Percentiles rank a stretch among this genome's conserved stretches.
phyloP scores from a whole-genome alignment of 2,797 vertebrate genomes.

The Danionella dracula region DNA sequence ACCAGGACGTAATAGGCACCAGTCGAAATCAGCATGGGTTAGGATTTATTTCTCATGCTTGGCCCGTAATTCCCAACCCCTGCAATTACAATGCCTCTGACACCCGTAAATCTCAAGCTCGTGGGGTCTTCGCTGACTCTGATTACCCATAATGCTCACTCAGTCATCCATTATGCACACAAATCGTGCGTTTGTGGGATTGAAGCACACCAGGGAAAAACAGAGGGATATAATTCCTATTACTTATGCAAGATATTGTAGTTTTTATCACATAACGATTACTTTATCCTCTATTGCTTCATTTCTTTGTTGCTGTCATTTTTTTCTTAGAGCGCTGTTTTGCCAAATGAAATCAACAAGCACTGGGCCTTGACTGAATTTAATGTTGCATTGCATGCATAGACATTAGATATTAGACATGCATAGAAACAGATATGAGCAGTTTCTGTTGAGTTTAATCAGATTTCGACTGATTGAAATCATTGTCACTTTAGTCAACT shows the following conservation, averaged over 20 bases:
- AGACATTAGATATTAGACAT: no score
- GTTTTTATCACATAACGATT: no score
- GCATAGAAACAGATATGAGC: no score
- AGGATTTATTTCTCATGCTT: conserved; percentile 34
- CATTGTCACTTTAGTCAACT: no score
- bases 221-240: not conserved
- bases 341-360: no score
- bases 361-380: no score
- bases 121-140: not conserved
- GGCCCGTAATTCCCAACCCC: conserved; percentile 39
- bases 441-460: no score
- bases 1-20: conserved; percentile 20
- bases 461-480: no score
- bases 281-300: no score
- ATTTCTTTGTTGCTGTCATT: no score
- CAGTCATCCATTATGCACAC: conserved; percentile 38
- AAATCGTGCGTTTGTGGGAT: not conserved
- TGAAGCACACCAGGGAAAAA: not conserved
- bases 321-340: no score
- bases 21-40: conserved; percentile 10
- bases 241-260: not conserved
- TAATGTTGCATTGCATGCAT: no score
- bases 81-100: conserved; percentile 39
- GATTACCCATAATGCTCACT: conserved; percentile 35
- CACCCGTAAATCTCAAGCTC: conserved; percentile 39